A percentile compares a stretch with the other conserved stretches of the same genome.
Evolutionary conservation across 2,888 invertebrate species (phyloP).

Genomic region (Scaptomyza parva): DNA sequence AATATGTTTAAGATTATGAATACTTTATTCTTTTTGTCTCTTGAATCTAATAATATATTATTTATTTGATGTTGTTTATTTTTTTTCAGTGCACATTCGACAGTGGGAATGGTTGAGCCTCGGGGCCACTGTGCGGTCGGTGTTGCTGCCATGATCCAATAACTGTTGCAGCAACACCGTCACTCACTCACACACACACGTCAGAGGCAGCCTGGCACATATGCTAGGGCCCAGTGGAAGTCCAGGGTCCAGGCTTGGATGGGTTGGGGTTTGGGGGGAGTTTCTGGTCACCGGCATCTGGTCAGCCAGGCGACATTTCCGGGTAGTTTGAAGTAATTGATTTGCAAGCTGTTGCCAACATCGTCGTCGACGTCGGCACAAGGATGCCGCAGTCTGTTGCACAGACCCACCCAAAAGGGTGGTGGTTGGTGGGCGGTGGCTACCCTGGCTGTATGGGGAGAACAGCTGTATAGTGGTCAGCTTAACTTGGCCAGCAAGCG

Average conservation of each 20-base stretch:
- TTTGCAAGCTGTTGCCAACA: conserved; percentile 76
- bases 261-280: neutral
- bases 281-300: conserved; percentile 55
- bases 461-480: conserved; percentile 61
- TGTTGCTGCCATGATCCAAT: conserved; percentile 60
- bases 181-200: conserved; percentile 6
- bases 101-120: conserved; percentile 21
- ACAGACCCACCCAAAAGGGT: conserved; percentile 17
- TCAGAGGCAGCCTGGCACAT: conserved; percentile 26
- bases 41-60: too few relatives aligned
- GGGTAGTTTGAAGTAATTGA: conserved; percentile 80
- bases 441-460: neutral
- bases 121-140: conserved; percentile 53
- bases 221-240: conserved; percentile 19
- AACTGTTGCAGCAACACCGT: conserved; percentile 63
- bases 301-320: conserved; percentile 78
- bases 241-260: neutral
- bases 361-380: conserved; percentile 26
- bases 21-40: too few relatives aligned
- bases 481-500: conserved; percentile 75
- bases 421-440: neutral
- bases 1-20: too few relatives aligned
- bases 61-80: too few relatives aligned
- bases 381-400: conserved; percentile 62
- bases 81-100: conserved; percentile 12